Evolutionary conservation across 2,797 vertebrate species (phyloP), one percentile per base, ranked within the genome.

Genomic region (Phataginus tetradactyla): DNA sequence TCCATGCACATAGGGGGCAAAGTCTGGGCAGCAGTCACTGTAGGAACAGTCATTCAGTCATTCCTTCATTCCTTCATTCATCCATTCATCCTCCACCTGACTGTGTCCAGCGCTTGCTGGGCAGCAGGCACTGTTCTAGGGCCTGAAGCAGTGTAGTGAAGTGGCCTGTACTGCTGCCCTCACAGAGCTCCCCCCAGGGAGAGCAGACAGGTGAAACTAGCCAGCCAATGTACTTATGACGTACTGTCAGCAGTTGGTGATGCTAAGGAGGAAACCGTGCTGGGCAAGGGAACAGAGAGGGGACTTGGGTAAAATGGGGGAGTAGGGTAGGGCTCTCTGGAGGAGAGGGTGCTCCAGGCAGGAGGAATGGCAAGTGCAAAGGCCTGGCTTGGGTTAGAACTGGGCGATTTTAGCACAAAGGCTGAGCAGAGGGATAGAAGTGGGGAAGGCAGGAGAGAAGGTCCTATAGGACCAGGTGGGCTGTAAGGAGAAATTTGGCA

Each of bases 131-230:
- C 5, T 74, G 39, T 34, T 21, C 64, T 7, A 49, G 72, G 42
- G 12, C 42, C 14, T 29, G 4, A 37, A 59, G 49, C n/a, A 49
- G n/a, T 0, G 18, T 0, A 0, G 0, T 21, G 49, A 42, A 8
- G 49, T 7, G 10, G 63, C 25, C 37, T 1, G 1, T 17, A 18
- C 25, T 4, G 0, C 5, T 4, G 20, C 57, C 53, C 27, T 32
- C 57, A 32, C 23, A 20, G 57, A 72, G 29, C 25, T 59, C 29
- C 34, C 69, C 39, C 13, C 6, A 17, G 7, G 0, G 14, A 25
- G n/a, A 89, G 39, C 17, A 66, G 20, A 42, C 86, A 66, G 25
- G 32, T 13, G 9, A n/a, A 49, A 61, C 49, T 68, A 25, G 17
- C 32, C 7, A 74, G 64, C 42, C 84, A n/a, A n/a, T 5, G 9